Conservation (phyloP, 2,888 invertebrate species). For the Morpho achilles region DNA sequence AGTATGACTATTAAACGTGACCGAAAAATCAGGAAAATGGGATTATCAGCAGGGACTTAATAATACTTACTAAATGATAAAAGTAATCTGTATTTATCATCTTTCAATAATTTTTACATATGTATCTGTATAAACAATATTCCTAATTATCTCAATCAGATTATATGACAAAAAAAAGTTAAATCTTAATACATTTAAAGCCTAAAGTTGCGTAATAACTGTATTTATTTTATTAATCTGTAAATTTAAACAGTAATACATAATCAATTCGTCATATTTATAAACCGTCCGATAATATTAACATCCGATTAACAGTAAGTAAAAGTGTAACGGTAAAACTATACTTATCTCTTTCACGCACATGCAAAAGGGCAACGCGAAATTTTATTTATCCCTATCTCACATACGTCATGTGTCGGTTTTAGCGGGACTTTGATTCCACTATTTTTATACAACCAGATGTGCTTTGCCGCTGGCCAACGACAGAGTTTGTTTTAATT, state of each 20-base stretch:
- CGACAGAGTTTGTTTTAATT: conserved; percentile 3
- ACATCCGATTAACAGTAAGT: conserved; percentile 13
- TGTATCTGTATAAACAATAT: too few species aligned
- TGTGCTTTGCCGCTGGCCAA: conserved; percentile 4
- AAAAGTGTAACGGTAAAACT: conserved; percentile 3
- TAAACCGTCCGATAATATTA: conserved; percentile 4
- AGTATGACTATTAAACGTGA: too few species aligned
- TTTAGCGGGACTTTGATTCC: conserved; percentile 16
- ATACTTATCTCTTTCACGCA: conserved; percentile 13
- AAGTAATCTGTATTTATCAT: background rate
- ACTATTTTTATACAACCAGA: conserved; percentile 23
- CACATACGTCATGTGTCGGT: conserved; percentile 2
- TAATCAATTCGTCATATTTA: background rate
- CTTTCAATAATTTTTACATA: too few species aligned
- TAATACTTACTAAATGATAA: too few species aligned
- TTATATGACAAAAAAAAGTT: too few species aligned
- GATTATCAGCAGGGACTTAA: too few species aligned
- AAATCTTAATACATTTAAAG: too few species aligned
- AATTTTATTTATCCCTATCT: conserved; percentile 12
- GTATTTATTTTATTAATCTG: too few species aligned
- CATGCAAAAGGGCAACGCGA: background rate
- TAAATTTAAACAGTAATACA: background rate
- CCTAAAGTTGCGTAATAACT: too few species aligned
- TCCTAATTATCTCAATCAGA: too few species aligned
- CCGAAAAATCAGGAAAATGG: too few species aligned